A percentile compares a stretch with the other conserved stretches of the same genome.
phyloP scores from a whole-genome alignment of 2,888 invertebrate genomes.

The Acrobasis suavella region DNA sequence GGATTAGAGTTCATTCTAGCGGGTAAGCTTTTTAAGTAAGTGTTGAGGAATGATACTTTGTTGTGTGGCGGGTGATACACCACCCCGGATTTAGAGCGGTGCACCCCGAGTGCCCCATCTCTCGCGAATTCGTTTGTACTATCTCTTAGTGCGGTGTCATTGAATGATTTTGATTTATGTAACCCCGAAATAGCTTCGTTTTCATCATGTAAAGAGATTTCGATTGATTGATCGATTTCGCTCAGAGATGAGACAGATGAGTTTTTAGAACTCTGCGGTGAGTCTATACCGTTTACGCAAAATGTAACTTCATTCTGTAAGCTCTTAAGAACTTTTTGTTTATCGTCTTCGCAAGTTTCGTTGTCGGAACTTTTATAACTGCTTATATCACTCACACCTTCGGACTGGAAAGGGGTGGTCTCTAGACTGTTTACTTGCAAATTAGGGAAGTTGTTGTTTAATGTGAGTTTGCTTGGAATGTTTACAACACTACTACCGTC shows the following conservation, averaged over 20 bases:
- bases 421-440: constrained; percentile 63
- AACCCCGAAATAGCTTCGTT: constrained; percentile 49
- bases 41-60: constrained; percentile 77
- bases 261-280: constrained; percentile 41
- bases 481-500: constrained; percentile 59
- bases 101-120: constrained; percentile 51
- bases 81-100: constrained; percentile 68
- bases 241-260: constrained; percentile 51
- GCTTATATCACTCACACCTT: constrained; percentile 69
- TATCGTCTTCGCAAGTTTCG: constrained; percentile 62
- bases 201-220: constrained; percentile 47
- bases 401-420: constrained; percentile 64
- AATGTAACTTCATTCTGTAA: constrained; percentile 36
- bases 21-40: constrained; percentile 78
- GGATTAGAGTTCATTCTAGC: constrained; percentile 66
- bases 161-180: constrained; percentile 73
- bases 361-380: constrained; percentile 80
- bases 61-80: constrained; percentile 67
- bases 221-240: constrained; percentile 47
- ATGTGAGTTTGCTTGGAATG: constrained; percentile 72
- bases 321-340: constrained; percentile 42
- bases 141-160: constrained; percentile 51
- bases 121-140: constrained; percentile 42
- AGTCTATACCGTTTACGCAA: constrained; percentile 39
- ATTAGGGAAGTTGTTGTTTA: constrained; percentile 58